Evolutionary conservation across 1,140 invertebrate species (phyloP).

Genomic region (Bombus sylvicola): DNA sequence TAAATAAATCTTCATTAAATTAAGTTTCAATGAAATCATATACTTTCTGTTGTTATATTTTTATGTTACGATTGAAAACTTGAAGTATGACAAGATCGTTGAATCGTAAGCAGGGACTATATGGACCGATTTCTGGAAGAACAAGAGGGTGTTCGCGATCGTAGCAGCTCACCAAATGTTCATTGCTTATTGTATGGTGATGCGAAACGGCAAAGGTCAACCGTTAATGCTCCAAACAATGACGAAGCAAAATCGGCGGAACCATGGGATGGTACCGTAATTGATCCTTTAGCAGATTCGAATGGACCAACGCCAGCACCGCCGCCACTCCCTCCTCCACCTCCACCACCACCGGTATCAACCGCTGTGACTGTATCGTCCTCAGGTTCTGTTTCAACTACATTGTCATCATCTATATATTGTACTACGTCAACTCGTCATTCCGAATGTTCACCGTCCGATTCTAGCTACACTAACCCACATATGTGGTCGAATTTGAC

Average conservation of each 20-base stretch:
- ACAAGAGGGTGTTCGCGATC: conserved; percentile 84
- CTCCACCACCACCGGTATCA: conserved; percentile 51
- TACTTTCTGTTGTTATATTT: conserved; percentile 15
- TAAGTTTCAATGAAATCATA: background rate
- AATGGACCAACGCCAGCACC: conserved; percentile 59
- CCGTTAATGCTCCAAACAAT: conserved; percentile 70
- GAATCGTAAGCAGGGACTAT: conserved; percentile 84
- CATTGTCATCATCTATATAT: conserved; percentile 47
- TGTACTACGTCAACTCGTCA: conserved; percentile 51
- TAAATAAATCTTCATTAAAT: background rate
- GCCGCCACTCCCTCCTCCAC: conserved; percentile 57
- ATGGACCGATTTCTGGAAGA: conserved; percentile 91
- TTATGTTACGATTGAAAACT: conserved; percentile 46
- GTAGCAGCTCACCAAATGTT: conserved; percentile 84
- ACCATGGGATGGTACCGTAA: conserved; percentile 71
- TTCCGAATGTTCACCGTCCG: conserved; percentile 53
- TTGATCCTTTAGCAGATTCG: conserved; percentile 63
- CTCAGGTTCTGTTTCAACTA: conserved; percentile 55
- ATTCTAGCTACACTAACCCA: conserved; percentile 42
- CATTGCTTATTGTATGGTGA: conserved; percentile 87
- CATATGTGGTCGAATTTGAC: conserved; percentile 43
- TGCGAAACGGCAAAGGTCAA: conserved; percentile 83
- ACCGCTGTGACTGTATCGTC: conserved; percentile 45
- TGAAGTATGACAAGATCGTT: conserved; percentile 67
- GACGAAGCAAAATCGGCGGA: conserved; percentile 76